Percentiles rank a stretch among this genome's conserved stretches.
Evolutionary conservation across 2,113 vertebrate genomes (phyloP).

Genomic region (Corythaixoides concolor): DNA sequence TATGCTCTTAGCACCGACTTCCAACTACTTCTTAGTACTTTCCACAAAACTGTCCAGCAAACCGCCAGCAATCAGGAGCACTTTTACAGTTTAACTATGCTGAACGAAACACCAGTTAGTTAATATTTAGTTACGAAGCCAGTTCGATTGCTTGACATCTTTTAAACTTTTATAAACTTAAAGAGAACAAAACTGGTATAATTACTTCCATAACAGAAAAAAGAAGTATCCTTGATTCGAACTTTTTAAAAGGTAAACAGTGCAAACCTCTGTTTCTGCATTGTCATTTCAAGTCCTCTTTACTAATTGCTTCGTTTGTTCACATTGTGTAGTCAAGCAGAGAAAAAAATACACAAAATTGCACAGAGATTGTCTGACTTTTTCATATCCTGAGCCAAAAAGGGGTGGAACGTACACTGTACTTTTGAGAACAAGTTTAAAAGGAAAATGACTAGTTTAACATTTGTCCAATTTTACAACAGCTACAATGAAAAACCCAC

Average conservation of each 20-base stretch:
- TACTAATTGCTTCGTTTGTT: not conserved
- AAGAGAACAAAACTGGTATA: not conserved
- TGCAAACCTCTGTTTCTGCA: not conserved
- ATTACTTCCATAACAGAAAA: not conserved
- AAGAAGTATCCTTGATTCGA: not conserved
- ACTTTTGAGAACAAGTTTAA: not conserved
- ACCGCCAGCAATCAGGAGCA: not conserved
- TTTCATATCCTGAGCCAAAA: not conserved
- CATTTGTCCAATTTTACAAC: not conserved
- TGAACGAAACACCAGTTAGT: not conserved
- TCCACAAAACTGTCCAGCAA: not conserved
- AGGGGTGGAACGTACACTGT: not conserved
- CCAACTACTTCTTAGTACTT: not conserved
- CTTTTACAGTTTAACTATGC: not conserved
- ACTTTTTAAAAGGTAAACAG: not conserved
- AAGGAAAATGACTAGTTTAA: not conserved
- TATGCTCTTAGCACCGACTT: not conserved
- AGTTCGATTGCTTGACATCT: not conserved
- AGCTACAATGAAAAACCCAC: not conserved
- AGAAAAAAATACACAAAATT: not conserved
- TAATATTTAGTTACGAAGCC: not conserved
- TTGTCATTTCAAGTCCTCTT: not conserved
- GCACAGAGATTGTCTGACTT: not conserved
- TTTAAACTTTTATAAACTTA: not conserved
- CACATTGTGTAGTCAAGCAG: not conserved